Evolutionary conservation across 1,140 invertebrate species (phyloP).

Genomic region (Steinernema feltiae): DNA sequence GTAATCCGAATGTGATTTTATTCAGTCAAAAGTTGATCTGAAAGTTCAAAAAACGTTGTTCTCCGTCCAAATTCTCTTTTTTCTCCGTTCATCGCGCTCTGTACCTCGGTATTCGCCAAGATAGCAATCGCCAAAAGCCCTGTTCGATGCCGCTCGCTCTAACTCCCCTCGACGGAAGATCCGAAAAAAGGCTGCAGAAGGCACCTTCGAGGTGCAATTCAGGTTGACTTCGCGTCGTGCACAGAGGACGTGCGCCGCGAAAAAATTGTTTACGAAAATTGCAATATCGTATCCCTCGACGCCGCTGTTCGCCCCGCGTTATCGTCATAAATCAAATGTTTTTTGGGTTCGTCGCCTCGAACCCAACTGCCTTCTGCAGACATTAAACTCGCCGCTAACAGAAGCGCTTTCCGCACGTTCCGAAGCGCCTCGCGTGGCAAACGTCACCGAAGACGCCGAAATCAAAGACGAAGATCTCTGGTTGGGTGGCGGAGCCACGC

Average conservation of each 20-base stretch:
- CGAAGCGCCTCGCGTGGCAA: no score
- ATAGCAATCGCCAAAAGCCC: no score
- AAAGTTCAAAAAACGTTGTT: not conserved
- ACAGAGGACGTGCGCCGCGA: not conserved
- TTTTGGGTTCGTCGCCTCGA: not conserved
- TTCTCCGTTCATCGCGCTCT: not conserved
- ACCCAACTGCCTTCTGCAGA: not conserved
- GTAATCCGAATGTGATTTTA: no score
- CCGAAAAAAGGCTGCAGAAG: not conserved
- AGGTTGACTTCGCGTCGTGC: not conserved
- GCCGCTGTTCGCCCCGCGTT: not conserved
- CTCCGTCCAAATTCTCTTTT: not conserved
- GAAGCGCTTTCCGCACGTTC: no score
- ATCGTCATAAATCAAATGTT: slow-evolving; percentile 8
- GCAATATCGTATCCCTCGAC: slow-evolving; percentile 4
- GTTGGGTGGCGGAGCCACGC: not conserved
- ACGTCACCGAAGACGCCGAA: no score
- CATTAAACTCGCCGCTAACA: slow-evolving; percentile 6
- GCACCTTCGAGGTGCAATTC: not conserved
- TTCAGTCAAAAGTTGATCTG: not conserved
- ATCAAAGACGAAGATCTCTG: no score
- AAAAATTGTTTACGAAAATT: slow-evolving; percentile 12
- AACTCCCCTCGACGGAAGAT: not conserved
- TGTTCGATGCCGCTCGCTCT: not conserved
- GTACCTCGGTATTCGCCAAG: no score